Evolutionary conservation across 2,888 invertebrate species (phyloP), one percentile per base, ranked within the genome.

Genomic region (Drosophila mayaguana): DNA sequence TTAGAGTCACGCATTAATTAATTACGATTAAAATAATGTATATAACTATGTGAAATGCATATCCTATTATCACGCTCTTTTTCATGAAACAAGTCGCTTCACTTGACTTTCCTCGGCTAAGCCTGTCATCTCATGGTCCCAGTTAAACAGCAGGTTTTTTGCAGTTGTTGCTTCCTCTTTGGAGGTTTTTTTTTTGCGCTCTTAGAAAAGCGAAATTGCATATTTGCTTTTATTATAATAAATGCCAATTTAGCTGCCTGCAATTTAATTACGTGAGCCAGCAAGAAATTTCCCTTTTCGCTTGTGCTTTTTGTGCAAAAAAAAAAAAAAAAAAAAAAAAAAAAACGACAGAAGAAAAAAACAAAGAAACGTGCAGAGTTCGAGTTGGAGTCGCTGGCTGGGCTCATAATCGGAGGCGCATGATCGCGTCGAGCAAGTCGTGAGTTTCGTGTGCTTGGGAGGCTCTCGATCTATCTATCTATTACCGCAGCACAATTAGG

Each of bases 151-250:
- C 75, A 22, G 48, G 75, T 75, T 57, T 54, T 55, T 14, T n/a
- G n/a, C 0, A n/a, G 22, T 38, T 54, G 14, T 16, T 48, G 76
- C 64, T 75, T 76, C 80, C 80, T 64, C 34, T 42, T 79, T 66
- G 42, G 20, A n/a, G 28, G 7, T 32, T 28, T 28, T 48, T 48
- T 48, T 43, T 6, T 16, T 28, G 67, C 18, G 28, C 18, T 60
- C 56, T 75, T 55, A 25, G 57, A 57, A 75, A 89, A 88, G 77
- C 83, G 66, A 84, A 84, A 88, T 89, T 84, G 88, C 84, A 89
- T 89, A 88, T 84, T 84, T 84, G 90, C 88, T 84, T 88, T 88
- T 88, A 89, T 88, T 89, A 82, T 89, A 88, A 84, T 89, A 84
- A 84, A 89, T 84, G 86, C 80, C 84, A 84, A 84, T 84, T 84